Conservation (phyloP, 1,140 invertebrate genomes). For the Apolygus lucorum region DNA sequence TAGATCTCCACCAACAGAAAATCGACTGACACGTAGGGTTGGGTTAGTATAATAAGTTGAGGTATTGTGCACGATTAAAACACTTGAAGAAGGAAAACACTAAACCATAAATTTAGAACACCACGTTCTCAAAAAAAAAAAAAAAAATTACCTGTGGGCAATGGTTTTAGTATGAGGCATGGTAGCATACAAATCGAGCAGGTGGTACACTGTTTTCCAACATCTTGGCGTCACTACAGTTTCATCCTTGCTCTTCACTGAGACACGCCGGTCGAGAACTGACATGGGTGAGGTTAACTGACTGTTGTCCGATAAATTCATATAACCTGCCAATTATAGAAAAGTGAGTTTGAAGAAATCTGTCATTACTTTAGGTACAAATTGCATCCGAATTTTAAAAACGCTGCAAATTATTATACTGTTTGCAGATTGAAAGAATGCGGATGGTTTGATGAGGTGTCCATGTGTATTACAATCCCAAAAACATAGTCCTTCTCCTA, state of each 20-base stretch:
- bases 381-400: too few relatives aligned
- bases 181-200: slow-evolving; percentile 85
- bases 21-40: slow-evolving; percentile 34
- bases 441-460: too few relatives aligned
- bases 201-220: slow-evolving; percentile 89
- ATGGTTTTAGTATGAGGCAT: slow-evolving; percentile 92
- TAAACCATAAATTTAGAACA: neutral
- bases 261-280: slow-evolving; percentile 24
- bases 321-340: too few relatives aligned
- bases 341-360: too few relatives aligned
- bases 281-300: slow-evolving; percentile 31
- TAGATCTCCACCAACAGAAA: slow-evolving; percentile 44
- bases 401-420: too few relatives aligned
- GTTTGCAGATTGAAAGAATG: too few relatives aligned
- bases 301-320: slow-evolving; percentile 52
- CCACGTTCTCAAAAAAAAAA: neutral
- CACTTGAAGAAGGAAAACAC: too few relatives aligned
- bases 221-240: slow-evolving; percentile 55
- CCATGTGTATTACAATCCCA: too few relatives aligned
- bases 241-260: slow-evolving; percentile 28
- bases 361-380: too few relatives aligned
- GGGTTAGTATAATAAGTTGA: neutral
- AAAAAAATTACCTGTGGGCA: slow-evolving; percentile 42
- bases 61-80: too few relatives aligned
- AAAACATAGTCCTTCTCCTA: too few relatives aligned